Percentiles rank a stretch among this genome's conserved stretches.
Conservation (phyloP, 2,113 vertebrate genomes). For the Nerophis lumbriciformis region DNA sequence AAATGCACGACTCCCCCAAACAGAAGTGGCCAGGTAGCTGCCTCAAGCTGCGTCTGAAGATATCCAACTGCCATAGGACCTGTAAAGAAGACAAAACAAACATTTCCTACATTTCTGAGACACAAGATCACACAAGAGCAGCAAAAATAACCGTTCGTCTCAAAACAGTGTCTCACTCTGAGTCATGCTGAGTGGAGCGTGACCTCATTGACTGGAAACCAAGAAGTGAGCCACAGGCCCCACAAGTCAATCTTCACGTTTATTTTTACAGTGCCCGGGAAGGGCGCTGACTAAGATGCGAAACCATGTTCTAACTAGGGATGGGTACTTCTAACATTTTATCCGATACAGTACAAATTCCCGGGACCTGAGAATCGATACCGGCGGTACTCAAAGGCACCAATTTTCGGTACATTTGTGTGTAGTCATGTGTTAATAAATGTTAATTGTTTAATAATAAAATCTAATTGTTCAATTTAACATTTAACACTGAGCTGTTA, state of each 20-base stretch:
- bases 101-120: not conserved
- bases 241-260: constrained; percentile 26
- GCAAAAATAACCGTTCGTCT: constrained; percentile 34
- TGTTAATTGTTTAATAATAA: no score
- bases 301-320: constrained; percentile 9
- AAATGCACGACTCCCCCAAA: constrained; percentile 92
- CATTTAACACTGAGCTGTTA: no score
- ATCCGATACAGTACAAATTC: no score
- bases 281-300: constrained; percentile 37
- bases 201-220: constrained; percentile 36
- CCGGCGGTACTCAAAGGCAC: no score
- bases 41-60: constrained; percentile 92
- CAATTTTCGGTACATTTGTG: no score
- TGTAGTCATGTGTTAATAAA: no score
- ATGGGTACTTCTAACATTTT: no score
- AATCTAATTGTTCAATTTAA: no score
- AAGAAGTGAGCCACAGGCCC: constrained; percentile 20
- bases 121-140: constrained; percentile 25
- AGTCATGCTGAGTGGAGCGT: constrained; percentile 38
- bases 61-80: constrained; percentile 97
- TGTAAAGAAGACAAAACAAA: constrained; percentile 38
- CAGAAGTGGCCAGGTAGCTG: constrained; percentile 89
- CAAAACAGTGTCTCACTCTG: constrained; percentile 33
- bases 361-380: no score
- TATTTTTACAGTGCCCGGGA: constrained; percentile 1